phyloP scores from a whole-genome alignment of 2,888 invertebrate genomes.

The Melinopterus prodromus region DNA sequence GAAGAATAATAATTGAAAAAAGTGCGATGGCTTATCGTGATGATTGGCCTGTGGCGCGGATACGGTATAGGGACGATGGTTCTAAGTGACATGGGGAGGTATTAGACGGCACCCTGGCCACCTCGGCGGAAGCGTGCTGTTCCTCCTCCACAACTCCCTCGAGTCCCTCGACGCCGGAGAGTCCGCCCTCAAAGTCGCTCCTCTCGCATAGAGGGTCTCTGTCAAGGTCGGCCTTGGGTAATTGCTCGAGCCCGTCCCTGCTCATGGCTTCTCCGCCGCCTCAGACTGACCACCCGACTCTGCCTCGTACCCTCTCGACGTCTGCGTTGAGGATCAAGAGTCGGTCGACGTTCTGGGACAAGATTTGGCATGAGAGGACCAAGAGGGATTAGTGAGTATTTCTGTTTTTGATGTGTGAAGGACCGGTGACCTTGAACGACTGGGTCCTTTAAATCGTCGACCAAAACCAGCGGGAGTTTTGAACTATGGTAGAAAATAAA shows the following conservation, averaged over 20 bases:
- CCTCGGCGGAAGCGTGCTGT: conserved; percentile 47
- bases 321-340: conserved; percentile 81
- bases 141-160: conserved; percentile 47
- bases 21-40: not conserved
- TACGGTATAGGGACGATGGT: not conserved
- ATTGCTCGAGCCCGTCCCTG: conserved; percentile 67
- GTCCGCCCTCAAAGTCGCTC: conserved; percentile 48
- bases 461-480: too few species aligned
- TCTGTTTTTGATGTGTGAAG: not conserved
- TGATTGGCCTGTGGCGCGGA: not conserved
- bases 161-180: conserved; percentile 50
- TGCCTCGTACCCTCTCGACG: conserved; percentile 67
- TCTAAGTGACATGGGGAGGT: conserved; percentile 20
- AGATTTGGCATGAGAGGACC: conserved; percentile 77
- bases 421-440: too few species aligned
- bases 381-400: conserved; percentile 74
- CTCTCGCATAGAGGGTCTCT: conserved; percentile 55
- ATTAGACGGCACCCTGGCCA: conserved; percentile 51
- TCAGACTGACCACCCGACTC: conserved; percentile 59
- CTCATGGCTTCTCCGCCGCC: conserved; percentile 63
- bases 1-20: not conserved
- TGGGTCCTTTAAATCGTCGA: too few species aligned
- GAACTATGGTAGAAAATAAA: too few species aligned
- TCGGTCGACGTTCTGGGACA: conserved; percentile 85
- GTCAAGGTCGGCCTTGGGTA: conserved; percentile 56